These are phyloP conservation scores for Hesperia comma DNA, from an alignment of 2,888 invertebrate species.

Conservation along the genomic window DNA sequence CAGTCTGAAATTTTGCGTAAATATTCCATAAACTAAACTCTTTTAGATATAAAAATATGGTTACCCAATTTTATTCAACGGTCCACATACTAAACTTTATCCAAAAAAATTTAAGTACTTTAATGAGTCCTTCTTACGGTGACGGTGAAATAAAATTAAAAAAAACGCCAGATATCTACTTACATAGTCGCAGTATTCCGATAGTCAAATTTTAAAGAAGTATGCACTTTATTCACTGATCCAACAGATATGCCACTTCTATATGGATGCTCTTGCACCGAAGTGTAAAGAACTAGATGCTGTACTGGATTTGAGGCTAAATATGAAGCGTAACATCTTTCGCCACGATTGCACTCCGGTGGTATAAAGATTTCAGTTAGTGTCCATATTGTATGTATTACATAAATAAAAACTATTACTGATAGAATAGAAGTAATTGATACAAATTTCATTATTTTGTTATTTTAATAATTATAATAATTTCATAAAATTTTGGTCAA, in stretches of 20 bases:
- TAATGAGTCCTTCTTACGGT: too few relatives aligned
- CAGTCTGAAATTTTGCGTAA: too few relatives aligned
- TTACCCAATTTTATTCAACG: too few relatives aligned
- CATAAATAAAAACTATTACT: constrained; percentile 87
- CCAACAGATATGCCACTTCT: constrained; percentile 71
- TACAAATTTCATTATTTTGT: constrained; percentile 71
- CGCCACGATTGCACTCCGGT: constrained; percentile 86
- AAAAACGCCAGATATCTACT: constrained; percentile 46
- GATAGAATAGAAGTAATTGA: constrained; percentile 86
- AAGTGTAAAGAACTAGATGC: constrained; percentile 88
- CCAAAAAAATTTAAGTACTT: too few relatives aligned
- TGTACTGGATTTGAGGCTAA: constrained; percentile 87
- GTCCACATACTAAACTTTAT: too few relatives aligned
- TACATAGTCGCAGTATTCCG: constrained; percentile 70
- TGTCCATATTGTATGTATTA: constrained; percentile 90
- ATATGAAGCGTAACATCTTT: constrained; percentile 88
- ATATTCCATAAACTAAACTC: too few relatives aligned
- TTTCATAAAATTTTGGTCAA: neutral
- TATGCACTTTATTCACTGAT: constrained; percentile 83
- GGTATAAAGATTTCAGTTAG: constrained; percentile 89
- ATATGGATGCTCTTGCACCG: constrained; percentile 84
- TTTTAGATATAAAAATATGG: too few relatives aligned
- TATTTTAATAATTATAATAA: neutral
- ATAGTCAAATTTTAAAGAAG: constrained; percentile 87
- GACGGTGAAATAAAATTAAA: neutral